Evolutionary conservation across 2,113 vertebrate genomes (phyloP), one percentile per base, ranked within the genome.

Genomic region (Cynocephalus volans): DNA sequence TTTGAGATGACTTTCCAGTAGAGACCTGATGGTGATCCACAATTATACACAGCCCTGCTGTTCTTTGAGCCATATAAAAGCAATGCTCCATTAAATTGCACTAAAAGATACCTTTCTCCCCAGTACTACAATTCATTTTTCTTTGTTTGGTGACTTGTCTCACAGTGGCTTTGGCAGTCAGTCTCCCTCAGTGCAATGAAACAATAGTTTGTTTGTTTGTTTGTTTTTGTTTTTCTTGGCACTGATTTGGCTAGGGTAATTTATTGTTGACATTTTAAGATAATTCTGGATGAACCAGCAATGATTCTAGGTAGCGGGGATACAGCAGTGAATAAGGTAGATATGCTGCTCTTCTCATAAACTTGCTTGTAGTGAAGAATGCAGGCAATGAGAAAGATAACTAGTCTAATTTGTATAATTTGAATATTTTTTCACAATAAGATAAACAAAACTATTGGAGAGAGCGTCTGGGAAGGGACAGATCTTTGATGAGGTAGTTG

Each of bases 381-480:
- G 1, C 6, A 58, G 7, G 1, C 3, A 76, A 80, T 31, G n/a
- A 41, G 33, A 67, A 69, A 80, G n/a, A 8, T 10, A 41, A 7
- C 12, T 36, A 56, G 52, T 54, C 31, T 52, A n/a, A 8, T 31
- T 26, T 67, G 17, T 54, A 33, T 56, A 62, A 41, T 41, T 41
- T 41, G 41, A 41, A 75, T 56, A 45, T 45, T 58, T 36, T 62
- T 58, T 24, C 50, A 85, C 21, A 69, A 33, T 86, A 81, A 84
- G 19, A 54, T 58, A 69, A 76, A 60, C 2, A 18, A 54, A 1
- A 41, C 1, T 70, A 26, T 28, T 77, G 8, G 54, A 76, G 92
- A 50, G 13, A 23, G 52, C 33, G 21, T 1, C 45, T 26, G 1
- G 54, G 31, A 21, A 18, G 7, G 1, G 0, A 5, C 36, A 45